Conservation (phyloP, 2,888 invertebrate species). For the Ganaspis brasiliensis region DNA sequence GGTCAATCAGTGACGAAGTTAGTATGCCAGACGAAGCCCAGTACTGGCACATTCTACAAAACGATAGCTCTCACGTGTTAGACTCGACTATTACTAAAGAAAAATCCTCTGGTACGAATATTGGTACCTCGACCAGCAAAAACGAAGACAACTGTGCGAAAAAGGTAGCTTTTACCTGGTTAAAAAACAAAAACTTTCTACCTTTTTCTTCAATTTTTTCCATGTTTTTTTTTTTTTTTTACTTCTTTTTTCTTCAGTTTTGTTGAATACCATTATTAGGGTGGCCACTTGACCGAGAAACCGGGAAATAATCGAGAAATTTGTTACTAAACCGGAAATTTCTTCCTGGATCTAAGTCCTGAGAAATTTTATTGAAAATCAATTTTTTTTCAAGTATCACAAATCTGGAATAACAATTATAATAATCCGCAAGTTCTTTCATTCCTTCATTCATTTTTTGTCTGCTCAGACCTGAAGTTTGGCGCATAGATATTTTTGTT, state of each 20-base stretch:
- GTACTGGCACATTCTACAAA: conserved; percentile 74
- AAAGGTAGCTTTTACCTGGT: conserved; percentile 71
- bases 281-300: too few relatives aligned
- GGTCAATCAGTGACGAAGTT: conserved; percentile 76
- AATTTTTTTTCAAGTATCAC: too few relatives aligned
- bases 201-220: conserved; percentile 40
- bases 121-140: conserved; percentile 72
- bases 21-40: conserved; percentile 72
- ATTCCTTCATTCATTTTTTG: too few relatives aligned
- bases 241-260: conserved; percentile 24
- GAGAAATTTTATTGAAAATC: too few relatives aligned
- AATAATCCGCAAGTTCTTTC: too few relatives aligned
- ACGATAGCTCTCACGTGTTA: conserved; percentile 74
- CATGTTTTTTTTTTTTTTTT: conserved; percentile 52
- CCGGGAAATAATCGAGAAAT: too few relatives aligned
- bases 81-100: conserved; percentile 73
- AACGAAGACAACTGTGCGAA: conserved; percentile 75
- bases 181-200: conserved; percentile 26
- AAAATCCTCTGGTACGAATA: conserved; percentile 73
- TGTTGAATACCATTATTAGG: too few relatives aligned
- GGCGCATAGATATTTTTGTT: too few relatives aligned
- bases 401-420: too few relatives aligned
- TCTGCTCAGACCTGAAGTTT: too few relatives aligned
- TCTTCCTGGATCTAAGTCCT: too few relatives aligned
- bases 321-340: too few relatives aligned